A percentile compares a stretch with the other conserved stretches of the same genome.
Conservation (phyloP, 2,113 vertebrate species). For the Pongo abelii region DNA sequence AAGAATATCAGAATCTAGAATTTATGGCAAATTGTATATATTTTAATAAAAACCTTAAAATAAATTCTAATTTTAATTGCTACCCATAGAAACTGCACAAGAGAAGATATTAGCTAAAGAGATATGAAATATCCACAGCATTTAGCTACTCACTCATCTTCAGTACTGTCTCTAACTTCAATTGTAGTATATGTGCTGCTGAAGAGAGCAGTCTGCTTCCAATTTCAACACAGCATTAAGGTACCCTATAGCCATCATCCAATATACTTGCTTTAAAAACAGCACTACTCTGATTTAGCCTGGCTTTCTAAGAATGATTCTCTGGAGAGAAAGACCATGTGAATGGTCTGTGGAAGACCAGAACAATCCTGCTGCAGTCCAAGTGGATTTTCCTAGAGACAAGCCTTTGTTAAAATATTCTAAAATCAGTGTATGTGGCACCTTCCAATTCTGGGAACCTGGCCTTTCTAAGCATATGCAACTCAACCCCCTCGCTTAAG, state of each 20-base stretch:
- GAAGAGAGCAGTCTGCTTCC: not conserved
- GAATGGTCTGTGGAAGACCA: not conserved
- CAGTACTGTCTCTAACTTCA: not conserved
- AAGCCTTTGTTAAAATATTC: not conserved
- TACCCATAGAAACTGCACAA: constrained; percentile 7
- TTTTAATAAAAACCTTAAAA: not conserved
- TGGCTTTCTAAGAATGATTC: constrained; percentile 18
- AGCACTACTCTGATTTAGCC: not conserved
- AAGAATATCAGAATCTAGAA: constrained; percentile 24
- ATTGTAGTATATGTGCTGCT: not conserved
- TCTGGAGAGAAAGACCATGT: not conserved
- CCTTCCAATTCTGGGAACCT: not conserved
- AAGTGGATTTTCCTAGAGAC: not conserved
- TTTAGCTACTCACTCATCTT: not conserved
- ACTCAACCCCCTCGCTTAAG: not conserved
- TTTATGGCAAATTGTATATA: not conserved
- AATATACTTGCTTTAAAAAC: not conserved
- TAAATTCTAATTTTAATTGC: constrained; percentile 5
- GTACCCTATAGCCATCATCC: not conserved
- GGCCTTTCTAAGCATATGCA: not conserved
- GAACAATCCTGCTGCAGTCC: not conserved
- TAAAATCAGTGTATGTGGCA: not conserved
- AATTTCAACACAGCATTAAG: not conserved
- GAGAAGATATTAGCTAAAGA: not conserved
- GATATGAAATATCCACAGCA: not conserved